Base-by-base conservation (phyloP, 2,888 invertebrate species). In the Yponomeuta malinellus region DNA sequence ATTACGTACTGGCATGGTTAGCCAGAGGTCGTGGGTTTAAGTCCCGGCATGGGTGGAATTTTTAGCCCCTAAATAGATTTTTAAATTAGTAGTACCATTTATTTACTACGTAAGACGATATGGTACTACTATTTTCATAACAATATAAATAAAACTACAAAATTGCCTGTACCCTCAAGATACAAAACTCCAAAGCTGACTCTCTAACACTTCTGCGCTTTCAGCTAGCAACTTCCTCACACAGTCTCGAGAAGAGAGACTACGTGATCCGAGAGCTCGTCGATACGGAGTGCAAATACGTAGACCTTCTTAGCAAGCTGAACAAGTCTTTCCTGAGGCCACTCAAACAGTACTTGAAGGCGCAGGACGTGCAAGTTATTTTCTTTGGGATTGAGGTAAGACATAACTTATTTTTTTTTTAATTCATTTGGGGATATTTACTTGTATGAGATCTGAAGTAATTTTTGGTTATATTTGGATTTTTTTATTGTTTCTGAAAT, bases 281-380 rank as follows among this genome's bases (percentile, higher is more conserved):
- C 63, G 99, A 99, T 85, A 99, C 99, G 0, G 99, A 99, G 88
- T 96, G 96, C 79, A 99, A 99, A 88, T 99, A 99, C 84, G 96
- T 98, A 69, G 97, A 98, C 81, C 99, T 98, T 12, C 93, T 99
- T 71, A 95, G 94, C 80, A 98, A 97, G 89, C 93, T 98, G 70
- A 94, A 96, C 76, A 94, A 94, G 76, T 95, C 96, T 84, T 98
- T 97, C 82, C 94, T 97, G 88, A 93, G 94, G 78, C 97, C 97
- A 2, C 90, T 99, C 75, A 93, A 94, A 72, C 92, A 93, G 69
- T 91, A 95, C 75, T 90, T 99, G 78, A 94, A 94, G 74, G 93
- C 94, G 23, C 96, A 96, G 72, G 97, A 98, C 77, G 93, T 95
- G 77, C 93, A 95, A 74, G 92, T 94, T 71, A 96, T 99, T 77